phyloP scores from a whole-genome alignment of 2,888 invertebrate species.

The Halocaridina rubra region DNA sequence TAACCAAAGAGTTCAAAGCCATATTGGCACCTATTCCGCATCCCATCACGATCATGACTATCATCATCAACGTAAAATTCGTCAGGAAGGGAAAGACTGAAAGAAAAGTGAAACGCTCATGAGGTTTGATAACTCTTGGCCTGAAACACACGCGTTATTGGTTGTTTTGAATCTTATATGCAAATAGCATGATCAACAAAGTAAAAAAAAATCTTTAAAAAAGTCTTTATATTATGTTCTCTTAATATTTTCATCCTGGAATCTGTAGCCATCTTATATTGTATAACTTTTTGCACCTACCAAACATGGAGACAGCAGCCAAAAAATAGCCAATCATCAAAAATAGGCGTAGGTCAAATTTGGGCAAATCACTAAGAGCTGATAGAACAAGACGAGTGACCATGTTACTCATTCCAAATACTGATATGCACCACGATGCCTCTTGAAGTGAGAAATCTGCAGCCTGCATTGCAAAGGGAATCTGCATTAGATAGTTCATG shows the following conservation, averaged over 20 bases:
- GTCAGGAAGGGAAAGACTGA: not conserved
- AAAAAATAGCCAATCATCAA: too few species aligned
- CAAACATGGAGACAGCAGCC: too few species aligned
- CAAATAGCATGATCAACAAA: not conserved
- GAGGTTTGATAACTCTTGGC: not conserved
- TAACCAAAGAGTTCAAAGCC: constrained; percentile 33
- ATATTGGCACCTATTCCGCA: constrained; percentile 35
- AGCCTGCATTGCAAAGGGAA: constrained; percentile 67
- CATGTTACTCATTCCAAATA: not conserved
- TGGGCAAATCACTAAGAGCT: not conserved
- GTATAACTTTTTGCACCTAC: too few species aligned
- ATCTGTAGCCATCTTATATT: too few species aligned
- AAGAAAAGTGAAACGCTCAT: not conserved
- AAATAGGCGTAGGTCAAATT: not conserved
- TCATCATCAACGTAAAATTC: not conserved
- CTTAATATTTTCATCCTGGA: too few species aligned
- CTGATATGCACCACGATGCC: constrained; percentile 29
- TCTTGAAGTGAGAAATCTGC: constrained; percentile 25
- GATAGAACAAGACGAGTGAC: constrained; percentile 13
- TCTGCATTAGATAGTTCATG: constrained; percentile 76
- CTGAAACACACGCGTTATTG: not conserved
- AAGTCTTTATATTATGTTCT: not conserved
- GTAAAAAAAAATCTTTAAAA: not conserved
- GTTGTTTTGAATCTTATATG: not conserved
- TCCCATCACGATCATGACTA: constrained; percentile 15